Evolutionary conservation across 1,140 invertebrate genomes (phyloP).

Genomic region (Planococcus citri): DNA sequence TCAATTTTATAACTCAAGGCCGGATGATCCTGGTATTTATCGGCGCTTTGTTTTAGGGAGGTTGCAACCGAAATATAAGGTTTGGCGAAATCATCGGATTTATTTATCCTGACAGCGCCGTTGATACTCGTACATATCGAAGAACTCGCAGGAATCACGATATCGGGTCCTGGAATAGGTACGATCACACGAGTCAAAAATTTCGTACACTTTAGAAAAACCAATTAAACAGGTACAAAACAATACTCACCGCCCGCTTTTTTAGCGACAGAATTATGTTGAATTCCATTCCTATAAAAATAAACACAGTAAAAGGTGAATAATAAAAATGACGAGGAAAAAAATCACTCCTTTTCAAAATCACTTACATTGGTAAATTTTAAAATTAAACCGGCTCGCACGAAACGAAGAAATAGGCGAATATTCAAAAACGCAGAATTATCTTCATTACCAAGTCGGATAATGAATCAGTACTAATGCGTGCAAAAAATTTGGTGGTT

Average conservation of each 20-base stretch:
- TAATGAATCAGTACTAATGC: too few relatives aligned
- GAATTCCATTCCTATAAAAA: background rate
- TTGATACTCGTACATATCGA: conserved; percentile 1
- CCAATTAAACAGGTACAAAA: background rate
- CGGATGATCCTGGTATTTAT: conserved; percentile 50
- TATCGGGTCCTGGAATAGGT: background rate
- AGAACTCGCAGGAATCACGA: background rate
- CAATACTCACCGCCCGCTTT: background rate
- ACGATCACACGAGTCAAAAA: background rate
- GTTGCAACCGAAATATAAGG: conserved; percentile 65
- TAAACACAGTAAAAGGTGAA: background rate
- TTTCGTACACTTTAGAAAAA: background rate
- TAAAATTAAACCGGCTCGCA: too few relatives aligned
- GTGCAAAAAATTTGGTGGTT: too few relatives aligned
- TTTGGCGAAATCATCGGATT: conserved; percentile 28
- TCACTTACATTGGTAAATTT: background rate
- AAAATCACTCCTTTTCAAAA: too few relatives aligned
- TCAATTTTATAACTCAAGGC: conserved; percentile 53
- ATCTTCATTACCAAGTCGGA: too few relatives aligned
- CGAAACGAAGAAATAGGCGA: too few relatives aligned
- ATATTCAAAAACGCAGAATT: too few relatives aligned
- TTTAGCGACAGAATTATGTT: background rate
- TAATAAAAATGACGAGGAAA: background rate
- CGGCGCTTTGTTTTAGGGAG: conserved; percentile 48
- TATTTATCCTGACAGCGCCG: background rate